Base-by-base conservation (phyloP, 1,140 invertebrate genomes). In the Heliconius himera region DNA sequence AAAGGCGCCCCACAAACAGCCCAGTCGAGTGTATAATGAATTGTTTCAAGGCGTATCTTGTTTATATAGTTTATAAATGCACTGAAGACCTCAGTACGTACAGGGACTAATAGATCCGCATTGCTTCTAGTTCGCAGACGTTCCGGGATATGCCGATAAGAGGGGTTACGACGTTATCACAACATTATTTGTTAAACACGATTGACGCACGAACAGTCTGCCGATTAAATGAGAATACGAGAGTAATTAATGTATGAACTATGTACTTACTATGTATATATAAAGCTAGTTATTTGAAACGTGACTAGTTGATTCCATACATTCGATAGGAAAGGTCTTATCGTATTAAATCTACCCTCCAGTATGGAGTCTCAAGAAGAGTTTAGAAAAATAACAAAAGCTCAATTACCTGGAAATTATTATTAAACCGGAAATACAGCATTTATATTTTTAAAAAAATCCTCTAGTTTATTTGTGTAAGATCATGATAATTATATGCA, bases 111-210 rank as follows among this genome's bases (percentile, higher is more conserved):
- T 87, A 91, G 89, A 88, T 88, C 87, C 87, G 88, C 85, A 87
- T 84, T 84, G 86, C 84, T 83, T 79, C 77, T 84, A 84, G 84
- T 89, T 90, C 85, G 88, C 91, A 94, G 91, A 94, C 93, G 90
- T 91, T 92, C 93, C 93, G 91, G 93, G 91, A 94, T 91, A 89
- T 79, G 85, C 81, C 80, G 93, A 94, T 94, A 94, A 93, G 84
- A 89, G 85, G 86, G 93, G 93, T 93, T 92, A 94, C 84, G 81
- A 82, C 91, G 90, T 93, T 94, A 94, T 94, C 93, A 84, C 76
- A 78, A 76, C 56, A 81, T 86, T 92, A 90, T 91, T 91, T 92
- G 89, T 92, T 91, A 87, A 91, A 89, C 86, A 83, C 87, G 82
- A 91, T 90, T 94, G 93, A 94, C 93, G 93, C 90, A 94, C 91